Evolutionary conservation across 1,140 invertebrate genomes (phyloP).

Genomic region (Halyomorpha halys): DNA sequence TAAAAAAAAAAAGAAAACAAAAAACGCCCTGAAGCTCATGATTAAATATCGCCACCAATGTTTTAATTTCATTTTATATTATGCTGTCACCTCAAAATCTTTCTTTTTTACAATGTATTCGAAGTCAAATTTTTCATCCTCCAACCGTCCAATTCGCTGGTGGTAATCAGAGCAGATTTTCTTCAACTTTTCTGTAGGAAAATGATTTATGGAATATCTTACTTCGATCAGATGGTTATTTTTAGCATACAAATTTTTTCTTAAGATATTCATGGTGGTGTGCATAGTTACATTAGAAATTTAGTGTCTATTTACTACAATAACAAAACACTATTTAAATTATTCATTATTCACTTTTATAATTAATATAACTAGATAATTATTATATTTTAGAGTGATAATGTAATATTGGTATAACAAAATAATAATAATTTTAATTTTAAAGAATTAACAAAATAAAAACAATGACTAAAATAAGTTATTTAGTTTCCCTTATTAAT

Average conservation of each 20-base stretch:
- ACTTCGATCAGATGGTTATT: not conserved
- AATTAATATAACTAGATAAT: not conserved
- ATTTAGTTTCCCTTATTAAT: no score
- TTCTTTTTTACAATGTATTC: conserved; percentile 95
- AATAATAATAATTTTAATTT: not conserved
- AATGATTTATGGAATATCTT: conserved; percentile 11
- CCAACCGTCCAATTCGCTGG: conserved; percentile 73
- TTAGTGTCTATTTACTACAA: no score
- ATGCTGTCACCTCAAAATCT: conserved; percentile 80
- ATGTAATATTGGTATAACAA: no score
- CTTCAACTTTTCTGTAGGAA: conserved; percentile 53
- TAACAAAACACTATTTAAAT: not conserved
- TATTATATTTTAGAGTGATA: not conserved
- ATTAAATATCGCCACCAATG: conserved; percentile 12
- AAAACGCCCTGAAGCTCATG: conserved; percentile 5
- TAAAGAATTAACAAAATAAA: no score
- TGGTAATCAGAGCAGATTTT: conserved; percentile 78
- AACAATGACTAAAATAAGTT: no score
- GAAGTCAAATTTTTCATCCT: conserved; percentile 95
- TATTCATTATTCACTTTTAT: not conserved
- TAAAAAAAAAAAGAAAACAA: not conserved
- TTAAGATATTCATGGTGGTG: not conserved
- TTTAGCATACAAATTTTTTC: not conserved
- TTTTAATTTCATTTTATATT: not conserved
- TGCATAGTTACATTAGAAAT: no score